phyloP scores from a whole-genome alignment of 2,797 vertebrate genomes.

The Galagoides demidoff region DNA sequence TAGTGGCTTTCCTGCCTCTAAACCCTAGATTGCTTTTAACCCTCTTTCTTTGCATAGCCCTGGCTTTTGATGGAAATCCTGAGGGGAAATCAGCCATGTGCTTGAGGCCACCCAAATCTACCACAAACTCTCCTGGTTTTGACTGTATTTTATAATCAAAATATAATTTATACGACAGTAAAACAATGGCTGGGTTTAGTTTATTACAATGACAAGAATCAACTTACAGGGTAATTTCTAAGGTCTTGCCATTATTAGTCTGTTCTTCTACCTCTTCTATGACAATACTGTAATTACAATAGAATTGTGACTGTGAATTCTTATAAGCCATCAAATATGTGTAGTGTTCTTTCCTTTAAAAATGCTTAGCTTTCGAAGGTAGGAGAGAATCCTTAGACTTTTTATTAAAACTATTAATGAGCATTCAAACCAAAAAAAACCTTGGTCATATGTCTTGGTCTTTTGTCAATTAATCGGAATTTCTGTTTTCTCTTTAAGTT shows the following conservation, averaged over 20 bases:
- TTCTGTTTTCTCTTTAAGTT: background rate
- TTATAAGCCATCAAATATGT: background rate
- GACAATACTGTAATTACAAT: background rate
- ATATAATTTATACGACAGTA: background rate
- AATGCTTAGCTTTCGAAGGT: background rate
- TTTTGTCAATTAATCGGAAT: background rate
- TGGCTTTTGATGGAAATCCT: background rate
- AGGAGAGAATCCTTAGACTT: background rate
- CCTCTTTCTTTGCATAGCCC: background rate
- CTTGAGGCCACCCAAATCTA: background rate
- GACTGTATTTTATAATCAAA: background rate
- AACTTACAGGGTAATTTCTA: background rate
- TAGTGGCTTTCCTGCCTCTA: background rate
- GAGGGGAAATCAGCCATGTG: background rate
- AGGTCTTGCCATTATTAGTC: background rate
- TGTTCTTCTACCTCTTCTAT: background rate
- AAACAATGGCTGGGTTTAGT: background rate
- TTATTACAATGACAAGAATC: background rate
- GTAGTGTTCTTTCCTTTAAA: background rate
- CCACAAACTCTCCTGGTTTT: background rate
- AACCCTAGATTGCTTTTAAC: background rate
- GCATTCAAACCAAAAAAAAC: background rate
- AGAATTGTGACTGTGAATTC: background rate
- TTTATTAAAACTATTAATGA: slow-evolving; percentile 21
- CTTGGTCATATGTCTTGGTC: background rate